A percentile compares a stretch with the other conserved stretches of the same genome.
phyloP scores from a whole-genome alignment of 2,113 vertebrate species.

The Bubo bubo region DNA sequence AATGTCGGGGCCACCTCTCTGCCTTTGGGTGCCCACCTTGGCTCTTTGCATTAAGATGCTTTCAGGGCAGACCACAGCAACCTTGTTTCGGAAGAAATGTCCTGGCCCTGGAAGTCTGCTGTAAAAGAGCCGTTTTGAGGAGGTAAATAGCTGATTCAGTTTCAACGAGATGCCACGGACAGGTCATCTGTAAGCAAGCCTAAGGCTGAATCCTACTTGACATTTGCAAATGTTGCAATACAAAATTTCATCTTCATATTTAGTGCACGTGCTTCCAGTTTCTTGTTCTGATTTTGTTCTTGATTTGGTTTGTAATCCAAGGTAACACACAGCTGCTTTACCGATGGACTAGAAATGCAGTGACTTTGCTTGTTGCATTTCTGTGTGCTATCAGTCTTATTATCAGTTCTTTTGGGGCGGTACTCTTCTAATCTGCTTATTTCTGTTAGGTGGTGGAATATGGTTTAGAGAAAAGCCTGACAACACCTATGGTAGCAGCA shows the following conservation, averaged over 20 bases:
- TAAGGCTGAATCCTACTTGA: not conserved
- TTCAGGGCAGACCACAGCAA: not conserved
- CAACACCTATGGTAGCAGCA: not conserved
- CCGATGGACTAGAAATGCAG: not conserved
- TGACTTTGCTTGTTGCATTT: not conserved
- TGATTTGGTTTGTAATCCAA: not conserved
- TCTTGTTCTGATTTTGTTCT: not conserved
- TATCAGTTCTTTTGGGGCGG: not conserved
- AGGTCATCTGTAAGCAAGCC: not conserved
- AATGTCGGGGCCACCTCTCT: not conserved
- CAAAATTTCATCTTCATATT: not conserved
- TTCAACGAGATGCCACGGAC: not conserved
- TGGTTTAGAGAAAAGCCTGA: not conserved
- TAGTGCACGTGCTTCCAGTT: not conserved
- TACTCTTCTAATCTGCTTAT: not conserved
- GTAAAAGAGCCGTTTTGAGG: constrained; percentile 75
- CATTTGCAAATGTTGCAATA: not conserved
- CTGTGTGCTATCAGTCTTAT: not conserved
- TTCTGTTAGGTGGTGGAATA: not conserved
- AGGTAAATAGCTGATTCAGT: constrained; percentile 51
- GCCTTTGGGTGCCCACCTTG: not conserved
- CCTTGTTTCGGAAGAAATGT: constrained; percentile 27
- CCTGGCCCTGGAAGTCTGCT: constrained; percentile 77
- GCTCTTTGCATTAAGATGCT: not conserved
- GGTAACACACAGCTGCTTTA: not conserved